These are phyloP conservation scores for Sisyra nigra DNA, from an alignment of 2,888 invertebrate species.

Conservation along the genomic window DNA sequence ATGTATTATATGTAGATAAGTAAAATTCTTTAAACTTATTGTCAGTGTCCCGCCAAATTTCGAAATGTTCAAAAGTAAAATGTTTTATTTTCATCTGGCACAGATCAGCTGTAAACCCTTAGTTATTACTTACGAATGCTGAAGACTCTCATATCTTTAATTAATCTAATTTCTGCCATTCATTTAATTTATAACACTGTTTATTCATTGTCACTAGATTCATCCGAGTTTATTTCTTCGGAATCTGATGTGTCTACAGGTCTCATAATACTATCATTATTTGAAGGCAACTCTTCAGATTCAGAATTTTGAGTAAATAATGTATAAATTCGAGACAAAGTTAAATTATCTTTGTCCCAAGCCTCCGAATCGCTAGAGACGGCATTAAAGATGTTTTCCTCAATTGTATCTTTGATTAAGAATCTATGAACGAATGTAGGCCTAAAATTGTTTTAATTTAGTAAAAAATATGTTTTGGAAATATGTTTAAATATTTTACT, in stretches of 20 bases:
- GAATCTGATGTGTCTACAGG: background rate
- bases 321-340: slow-evolving; percentile 24
- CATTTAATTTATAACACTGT: too few species aligned
- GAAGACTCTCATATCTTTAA: too few species aligned
- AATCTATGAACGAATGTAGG: slow-evolving; percentile 56
- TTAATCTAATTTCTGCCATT: too few species aligned
- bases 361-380: slow-evolving; percentile 25
- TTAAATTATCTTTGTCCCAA: slow-evolving; percentile 29
- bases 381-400: slow-evolving; percentile 44
- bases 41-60: background rate
- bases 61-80: background rate
- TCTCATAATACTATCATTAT: background rate
- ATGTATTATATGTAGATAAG: too few species aligned
- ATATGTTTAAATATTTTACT: slow-evolving; percentile 23
- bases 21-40: background rate
- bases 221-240: too few species aligned
- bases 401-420: slow-evolving; percentile 48
- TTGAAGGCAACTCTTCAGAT: too few species aligned
- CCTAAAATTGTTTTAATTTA: slow-evolving; percentile 21
- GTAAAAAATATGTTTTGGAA: slow-evolving; percentile 5
- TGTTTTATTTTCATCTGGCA: background rate
- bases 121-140: too few species aligned
- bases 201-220: too few species aligned
- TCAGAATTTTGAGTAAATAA: slow-evolving; percentile 18
- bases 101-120: too few species aligned